These are phyloP conservation scores for Cephus rjabovi DNA, from an alignment of 2,888 invertebrate species.

Conservation along the genomic window DNA sequence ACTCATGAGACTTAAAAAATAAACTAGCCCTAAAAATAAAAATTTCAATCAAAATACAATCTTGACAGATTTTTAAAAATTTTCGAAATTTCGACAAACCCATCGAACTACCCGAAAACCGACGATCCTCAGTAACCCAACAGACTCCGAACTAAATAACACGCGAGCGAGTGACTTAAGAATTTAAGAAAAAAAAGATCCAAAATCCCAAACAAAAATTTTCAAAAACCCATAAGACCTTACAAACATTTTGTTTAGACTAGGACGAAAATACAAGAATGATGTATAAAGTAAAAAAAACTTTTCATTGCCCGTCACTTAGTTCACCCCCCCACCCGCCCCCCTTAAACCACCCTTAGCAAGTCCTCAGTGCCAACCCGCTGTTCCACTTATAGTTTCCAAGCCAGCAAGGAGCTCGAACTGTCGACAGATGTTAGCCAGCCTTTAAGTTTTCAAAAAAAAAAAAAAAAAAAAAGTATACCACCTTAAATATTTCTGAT, in stretches of 20 bases:
- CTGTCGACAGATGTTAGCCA: neutral
- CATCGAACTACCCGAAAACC: too few relatives aligned
- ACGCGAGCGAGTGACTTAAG: too few relatives aligned
- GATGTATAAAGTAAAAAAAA: neutral
- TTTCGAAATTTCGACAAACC: too few relatives aligned
- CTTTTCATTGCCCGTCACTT: neutral
- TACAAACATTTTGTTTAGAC: neutral
- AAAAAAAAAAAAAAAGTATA: neutral
- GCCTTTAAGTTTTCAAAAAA: neutral
- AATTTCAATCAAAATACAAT: too few relatives aligned
- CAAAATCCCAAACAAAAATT: too few relatives aligned
- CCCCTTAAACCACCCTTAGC: neutral
- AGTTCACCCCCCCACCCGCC: too few relatives aligned
- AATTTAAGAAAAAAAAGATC: too few relatives aligned
- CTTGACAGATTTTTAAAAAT: too few relatives aligned
- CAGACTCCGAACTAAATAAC: too few relatives aligned
- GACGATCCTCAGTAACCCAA: too few relatives aligned
- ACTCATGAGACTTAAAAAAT: neutral
- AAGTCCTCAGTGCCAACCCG: neutral
- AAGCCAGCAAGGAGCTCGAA: neutral
- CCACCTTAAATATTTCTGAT: neutral
- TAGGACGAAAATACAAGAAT: neutral
- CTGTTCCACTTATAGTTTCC: neutral
- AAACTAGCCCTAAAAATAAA: neutral
- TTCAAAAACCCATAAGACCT: neutral